Conservation (phyloP, 2,113 vertebrate species). For the Platichthys flesus region DNA sequence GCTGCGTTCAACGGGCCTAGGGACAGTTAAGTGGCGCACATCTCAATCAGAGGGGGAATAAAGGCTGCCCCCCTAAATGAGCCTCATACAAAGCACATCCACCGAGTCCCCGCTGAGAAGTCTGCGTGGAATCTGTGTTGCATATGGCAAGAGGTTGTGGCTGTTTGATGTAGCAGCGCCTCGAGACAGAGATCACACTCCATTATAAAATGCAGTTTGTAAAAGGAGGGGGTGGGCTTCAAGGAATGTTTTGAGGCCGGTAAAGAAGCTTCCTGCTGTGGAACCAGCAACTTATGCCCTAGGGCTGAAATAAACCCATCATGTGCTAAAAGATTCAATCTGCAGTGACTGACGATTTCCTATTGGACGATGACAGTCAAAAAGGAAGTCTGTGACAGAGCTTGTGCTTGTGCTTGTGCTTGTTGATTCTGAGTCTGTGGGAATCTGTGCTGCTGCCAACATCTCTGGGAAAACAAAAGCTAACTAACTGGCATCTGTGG, state of each 20-base stretch:
- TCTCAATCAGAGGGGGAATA: slow-evolving; percentile 37
- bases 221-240: slow-evolving; percentile 44
- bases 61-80: slow-evolving; percentile 38
- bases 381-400: neutral
- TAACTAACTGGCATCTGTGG: too few species aligned
- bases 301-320: slow-evolving; percentile 43
- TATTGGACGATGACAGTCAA: slow-evolving; percentile 26
- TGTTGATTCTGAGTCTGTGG: neutral
- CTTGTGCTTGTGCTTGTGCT: neutral
- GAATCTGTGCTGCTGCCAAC: neutral
- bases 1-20: slow-evolving; percentile 6
- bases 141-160: slow-evolving; percentile 57
- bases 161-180: slow-evolving; percentile 73
- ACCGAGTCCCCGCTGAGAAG: slow-evolving; percentile 42
- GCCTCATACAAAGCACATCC: slow-evolving; percentile 51
- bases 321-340: slow-evolving; percentile 69
- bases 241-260: slow-evolving; percentile 56
- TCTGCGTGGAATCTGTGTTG: slow-evolving; percentile 60
- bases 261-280: slow-evolving; percentile 75
- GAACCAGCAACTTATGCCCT: slow-evolving; percentile 53
- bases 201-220: slow-evolving; percentile 73
- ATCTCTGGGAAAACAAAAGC: too few species aligned
- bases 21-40: slow-evolving; percentile 33
- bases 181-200: slow-evolving; percentile 75
- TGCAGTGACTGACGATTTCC: slow-evolving; percentile 53